These are phyloP conservation scores for Choreutis nemorana DNA, from an alignment of 2,888 invertebrate species.

Conservation along the genomic window DNA sequence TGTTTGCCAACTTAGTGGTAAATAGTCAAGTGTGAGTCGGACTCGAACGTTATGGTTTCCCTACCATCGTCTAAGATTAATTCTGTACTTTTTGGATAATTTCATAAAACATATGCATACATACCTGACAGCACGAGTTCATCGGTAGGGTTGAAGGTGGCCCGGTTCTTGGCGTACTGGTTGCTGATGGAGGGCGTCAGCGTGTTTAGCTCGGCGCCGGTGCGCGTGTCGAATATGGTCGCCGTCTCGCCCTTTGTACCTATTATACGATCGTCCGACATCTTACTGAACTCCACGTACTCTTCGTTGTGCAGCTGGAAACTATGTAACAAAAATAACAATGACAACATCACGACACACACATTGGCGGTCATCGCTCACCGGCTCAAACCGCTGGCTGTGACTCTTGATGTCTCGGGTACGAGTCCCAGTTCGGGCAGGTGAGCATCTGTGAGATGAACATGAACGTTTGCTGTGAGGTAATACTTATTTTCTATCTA, in stretches of 20 bases:
- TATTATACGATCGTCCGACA: conserved; percentile 83
- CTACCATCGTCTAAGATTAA: neutral
- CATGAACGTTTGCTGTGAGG: too few relatives aligned
- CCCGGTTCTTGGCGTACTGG: conserved; percentile 91
- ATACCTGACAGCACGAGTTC: conserved; percentile 86
- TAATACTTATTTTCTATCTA: too few relatives aligned
- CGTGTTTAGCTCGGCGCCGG: conserved; percentile 76
- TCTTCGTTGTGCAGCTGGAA: conserved; percentile 83
- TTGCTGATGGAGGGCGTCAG: conserved; percentile 87
- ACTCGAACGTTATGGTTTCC: too few relatives aligned
- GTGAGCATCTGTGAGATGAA: too few relatives aligned
- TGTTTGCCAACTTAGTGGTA: conserved; percentile 37
- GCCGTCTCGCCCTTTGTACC: conserved; percentile 88
- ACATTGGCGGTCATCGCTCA: too few relatives aligned
- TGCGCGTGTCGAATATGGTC: conserved; percentile 88
- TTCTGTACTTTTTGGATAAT: neutral
- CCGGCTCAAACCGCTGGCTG: too few relatives aligned
- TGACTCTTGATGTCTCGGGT: too few relatives aligned
- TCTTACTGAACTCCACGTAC: conserved; percentile 91
- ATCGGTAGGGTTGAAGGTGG: conserved; percentile 93
- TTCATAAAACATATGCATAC: conserved; percentile 6
- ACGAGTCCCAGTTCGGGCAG: too few relatives aligned
- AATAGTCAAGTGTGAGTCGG: too few relatives aligned
- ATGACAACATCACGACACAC: too few relatives aligned
- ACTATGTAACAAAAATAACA: conserved; percentile 38